phyloP scores from a whole-genome alignment of 2,797 vertebrate species.

The Salarias fasciatus region DNA sequence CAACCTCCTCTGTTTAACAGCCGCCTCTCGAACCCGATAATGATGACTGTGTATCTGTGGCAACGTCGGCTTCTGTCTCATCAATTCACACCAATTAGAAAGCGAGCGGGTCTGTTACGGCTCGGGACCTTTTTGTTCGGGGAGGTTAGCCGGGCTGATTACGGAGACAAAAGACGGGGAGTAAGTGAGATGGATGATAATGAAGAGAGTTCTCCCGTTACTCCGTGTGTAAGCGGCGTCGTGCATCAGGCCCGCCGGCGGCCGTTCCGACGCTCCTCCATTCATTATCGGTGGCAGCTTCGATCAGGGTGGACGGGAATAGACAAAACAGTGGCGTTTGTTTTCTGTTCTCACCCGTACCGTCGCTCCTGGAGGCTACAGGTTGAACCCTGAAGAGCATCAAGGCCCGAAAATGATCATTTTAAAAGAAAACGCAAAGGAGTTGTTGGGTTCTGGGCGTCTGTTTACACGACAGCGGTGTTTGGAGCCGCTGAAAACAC shows the following conservation, averaged over 20 bases:
- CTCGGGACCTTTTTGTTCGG: slow-evolving; percentile 10
- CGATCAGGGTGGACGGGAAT: not conserved
- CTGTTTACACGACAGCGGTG: too few species aligned
- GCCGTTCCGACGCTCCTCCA: not conserved
- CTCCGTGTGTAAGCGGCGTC: slow-evolving; percentile 23
- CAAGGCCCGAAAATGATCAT: too few species aligned
- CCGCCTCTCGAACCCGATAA: slow-evolving; percentile 37
- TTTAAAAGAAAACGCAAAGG: too few species aligned
- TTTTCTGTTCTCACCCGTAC: not conserved
- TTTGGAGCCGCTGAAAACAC: too few species aligned
- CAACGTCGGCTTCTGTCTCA: slow-evolving; percentile 47
- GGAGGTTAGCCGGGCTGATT: slow-evolving; percentile 2
- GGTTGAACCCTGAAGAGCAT: too few species aligned
- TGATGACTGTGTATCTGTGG: slow-evolving; percentile 67
- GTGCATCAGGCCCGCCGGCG: slow-evolving; percentile 11
- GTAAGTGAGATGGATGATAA: slow-evolving; percentile 46
- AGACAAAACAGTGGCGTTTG: not conserved
- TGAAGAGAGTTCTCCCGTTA: slow-evolving; percentile 15
- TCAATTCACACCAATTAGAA: slow-evolving; percentile 61
- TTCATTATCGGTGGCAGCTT: slow-evolving; percentile 16
- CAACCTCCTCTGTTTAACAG: slow-evolving; percentile 43
- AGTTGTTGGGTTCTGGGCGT: too few species aligned
- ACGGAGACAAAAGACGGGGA: slow-evolving; percentile 14
- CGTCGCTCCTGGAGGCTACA: not conserved
- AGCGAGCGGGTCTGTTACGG: slow-evolving; percentile 16